Evolutionary conservation across 2,888 invertebrate genomes (phyloP), one percentile per base, ranked within the genome.

Genomic region (Drosophila nigricruria): DNA sequence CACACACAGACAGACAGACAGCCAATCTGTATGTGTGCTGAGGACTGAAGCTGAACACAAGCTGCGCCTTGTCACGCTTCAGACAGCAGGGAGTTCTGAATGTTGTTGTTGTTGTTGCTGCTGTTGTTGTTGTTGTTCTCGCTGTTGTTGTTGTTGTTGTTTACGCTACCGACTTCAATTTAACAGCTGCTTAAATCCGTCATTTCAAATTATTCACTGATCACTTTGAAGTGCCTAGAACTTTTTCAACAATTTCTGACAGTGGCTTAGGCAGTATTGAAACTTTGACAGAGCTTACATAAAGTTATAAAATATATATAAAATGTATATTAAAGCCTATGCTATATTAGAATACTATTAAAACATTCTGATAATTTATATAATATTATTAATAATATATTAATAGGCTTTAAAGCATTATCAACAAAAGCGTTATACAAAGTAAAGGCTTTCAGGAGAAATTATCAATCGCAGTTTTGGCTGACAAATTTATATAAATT

Each of bases 151-250:
- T 58, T 54, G 8, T 36, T 63, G 27, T 42, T 47, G 47, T 23
- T 40, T 8, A n/a, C 20, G 36, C 4, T 42, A 56, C 59, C 47
- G 66, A 68, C 63, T 74, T 77, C 70, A 70, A 78, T 78, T 78
- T 77, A 69, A 77, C 68, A 77, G 78, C 56, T 77, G 69, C 78
- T 78, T 78, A 74, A 77, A 54, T 77, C 66, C 77, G 63, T 77
- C 56, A 74, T 58, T 59, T 61, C 56, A 40, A 52, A 75, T 71
- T 60, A 68, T 68, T 32, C 23, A 20, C 5, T 36, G 60, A 73
- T 67, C 70, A 32, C 52, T 50, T 36, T 10, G 14, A 23, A 25
- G 36, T 43, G 32, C 14, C 14, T 6, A 12, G 43, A 18, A 68
- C 8, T 27, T 12, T 12, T 47, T 40, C 10, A 20, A 42, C n/a